phyloP scores from a whole-genome alignment of 2,888 invertebrate species.

The Panopea generosa region DNA sequence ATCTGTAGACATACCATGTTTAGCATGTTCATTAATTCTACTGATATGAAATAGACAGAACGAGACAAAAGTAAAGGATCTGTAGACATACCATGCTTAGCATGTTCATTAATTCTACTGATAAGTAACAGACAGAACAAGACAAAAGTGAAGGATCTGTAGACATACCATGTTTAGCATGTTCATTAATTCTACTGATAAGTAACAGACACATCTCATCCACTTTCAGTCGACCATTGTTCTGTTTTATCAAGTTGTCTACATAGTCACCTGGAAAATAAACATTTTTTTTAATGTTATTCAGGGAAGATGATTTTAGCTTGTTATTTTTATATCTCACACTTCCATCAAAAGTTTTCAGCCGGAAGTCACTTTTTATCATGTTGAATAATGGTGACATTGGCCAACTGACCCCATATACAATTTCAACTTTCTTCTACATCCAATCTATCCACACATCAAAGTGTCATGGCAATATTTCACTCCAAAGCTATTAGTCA shows the following conservation, averaged over 20 bases:
- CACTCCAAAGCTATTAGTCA: too few species aligned
- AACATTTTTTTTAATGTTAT: neutral
- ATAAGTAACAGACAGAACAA: constrained; percentile 76
- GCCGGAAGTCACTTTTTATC: too few species aligned
- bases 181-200: constrained; percentile 72
- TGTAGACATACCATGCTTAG: constrained; percentile 63
- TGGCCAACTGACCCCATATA: too few species aligned
- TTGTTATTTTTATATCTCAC: neutral
- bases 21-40: constrained; percentile 70
- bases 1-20: constrained; percentile 60
- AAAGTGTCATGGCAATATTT: too few species aligned
- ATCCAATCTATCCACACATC: too few species aligned
- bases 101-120: constrained; percentile 71
- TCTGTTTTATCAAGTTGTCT: constrained; percentile 71
- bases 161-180: constrained; percentile 65
- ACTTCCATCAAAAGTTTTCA: neutral
- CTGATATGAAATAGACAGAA: constrained; percentile 75
- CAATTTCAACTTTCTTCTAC: too few species aligned
- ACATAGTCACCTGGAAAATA: constrained; percentile 71
- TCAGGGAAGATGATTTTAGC: neutral
- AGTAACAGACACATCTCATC: constrained; percentile 79
- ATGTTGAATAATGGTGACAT: too few species aligned
- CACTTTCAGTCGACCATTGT: constrained; percentile 73
- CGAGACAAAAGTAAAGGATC: too few species aligned
- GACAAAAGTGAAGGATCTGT: constrained; percentile 1